Conservation (phyloP, 2,888 invertebrate species). For the Oscheius onirici region DNA sequence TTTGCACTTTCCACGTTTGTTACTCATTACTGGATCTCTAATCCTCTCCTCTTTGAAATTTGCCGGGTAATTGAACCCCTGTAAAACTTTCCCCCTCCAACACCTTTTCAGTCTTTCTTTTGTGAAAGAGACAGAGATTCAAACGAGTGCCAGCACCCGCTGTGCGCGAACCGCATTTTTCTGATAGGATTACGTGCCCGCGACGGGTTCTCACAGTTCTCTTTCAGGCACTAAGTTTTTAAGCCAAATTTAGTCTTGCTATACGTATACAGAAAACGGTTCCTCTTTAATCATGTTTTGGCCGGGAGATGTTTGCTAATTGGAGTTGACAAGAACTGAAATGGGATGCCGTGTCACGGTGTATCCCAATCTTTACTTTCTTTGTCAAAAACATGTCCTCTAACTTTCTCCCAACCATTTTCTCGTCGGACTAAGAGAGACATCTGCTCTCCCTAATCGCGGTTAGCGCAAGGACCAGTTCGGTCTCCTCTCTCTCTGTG, state of each 20-base stretch:
- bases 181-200: constrained; percentile 23
- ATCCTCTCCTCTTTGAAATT: too few relatives aligned
- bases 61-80: too few relatives aligned
- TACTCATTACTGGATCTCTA: too few relatives aligned
- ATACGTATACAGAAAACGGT: too few relatives aligned
- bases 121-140: constrained; percentile 6
- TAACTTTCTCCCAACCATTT: neutral
- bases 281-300: neutral
- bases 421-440: neutral
- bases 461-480: constrained; percentile 10
- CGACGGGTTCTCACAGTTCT: constrained; percentile 15
- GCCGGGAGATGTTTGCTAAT: neutral
- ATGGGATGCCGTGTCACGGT: neutral
- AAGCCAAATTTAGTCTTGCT: neutral
- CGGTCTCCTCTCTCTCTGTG: neutral
- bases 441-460: constrained; percentile 24
- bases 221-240: constrained; percentile 3
- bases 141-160: constrained; percentile 13
- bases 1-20: too few relatives aligned
- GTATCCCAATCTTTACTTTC: neutral
- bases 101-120: neutral
- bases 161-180: neutral
- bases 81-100: too few relatives aligned
- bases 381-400: neutral
- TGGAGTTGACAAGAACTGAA: neutral